Conservation (phyloP, 2,888 invertebrate species). For the Achlya flavicornis region DNA sequence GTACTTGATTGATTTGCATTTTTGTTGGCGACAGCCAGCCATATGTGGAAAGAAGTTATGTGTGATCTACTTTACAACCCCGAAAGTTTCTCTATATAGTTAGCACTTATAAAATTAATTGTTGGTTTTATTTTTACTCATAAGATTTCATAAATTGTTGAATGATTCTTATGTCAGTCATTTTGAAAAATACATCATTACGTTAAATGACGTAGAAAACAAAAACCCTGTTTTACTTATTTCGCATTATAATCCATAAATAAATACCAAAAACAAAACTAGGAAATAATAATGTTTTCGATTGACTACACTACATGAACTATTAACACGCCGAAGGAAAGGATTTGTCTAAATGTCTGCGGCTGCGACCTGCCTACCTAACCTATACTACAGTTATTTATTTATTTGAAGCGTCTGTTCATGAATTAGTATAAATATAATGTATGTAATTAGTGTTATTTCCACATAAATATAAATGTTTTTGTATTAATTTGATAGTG, state of each 20-base stretch:
- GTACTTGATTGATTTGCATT: conserved; percentile 53
- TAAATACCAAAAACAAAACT: not conserved
- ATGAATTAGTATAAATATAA: conserved; percentile 70
- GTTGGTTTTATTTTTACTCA: conserved; percentile 2
- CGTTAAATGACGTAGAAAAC: conserved; percentile 6
- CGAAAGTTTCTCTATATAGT: conserved; percentile 56
- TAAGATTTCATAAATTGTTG: conserved; percentile 7
- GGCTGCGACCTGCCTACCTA: conserved; percentile 28
- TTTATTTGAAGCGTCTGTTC: conserved; percentile 60
- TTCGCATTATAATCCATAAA: not conserved
- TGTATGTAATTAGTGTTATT: conserved; percentile 75
- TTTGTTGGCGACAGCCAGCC: conserved; percentile 47
- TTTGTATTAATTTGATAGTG: conserved; percentile 61
- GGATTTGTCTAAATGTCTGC: conserved; percentile 2
- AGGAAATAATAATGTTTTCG: not conserved
- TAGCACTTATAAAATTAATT: conserved; percentile 15
- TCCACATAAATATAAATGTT: conserved; percentile 68
- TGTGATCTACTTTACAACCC: conserved; percentile 50
- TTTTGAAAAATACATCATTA: conserved; percentile 7
- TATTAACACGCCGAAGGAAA: not conserved
- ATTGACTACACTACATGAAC: not conserved
- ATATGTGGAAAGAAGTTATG: conserved; percentile 35
- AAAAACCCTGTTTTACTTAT: conserved; percentile 3
- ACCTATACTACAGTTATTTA: conserved; percentile 38
- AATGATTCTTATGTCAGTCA: conserved; percentile 2